Evolutionary conservation across 2,797 vertebrate genomes (phyloP).

Genomic region (Lophotriccus pileatus): DNA sequence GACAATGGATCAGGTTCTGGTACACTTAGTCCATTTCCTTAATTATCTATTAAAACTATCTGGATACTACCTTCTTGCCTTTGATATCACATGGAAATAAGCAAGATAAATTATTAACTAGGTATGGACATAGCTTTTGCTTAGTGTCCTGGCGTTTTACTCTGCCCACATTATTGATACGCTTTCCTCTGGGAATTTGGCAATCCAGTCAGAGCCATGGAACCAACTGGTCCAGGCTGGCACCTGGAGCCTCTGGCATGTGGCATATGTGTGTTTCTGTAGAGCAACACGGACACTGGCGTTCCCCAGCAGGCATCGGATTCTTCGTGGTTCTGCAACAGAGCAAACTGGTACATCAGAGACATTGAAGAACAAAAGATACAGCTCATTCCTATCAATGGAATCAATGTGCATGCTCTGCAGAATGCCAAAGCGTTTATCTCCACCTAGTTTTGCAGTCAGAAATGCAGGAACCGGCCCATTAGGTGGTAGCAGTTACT

Average conservation of each 20-base stretch:
- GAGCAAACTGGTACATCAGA: neutral
- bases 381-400: neutral
- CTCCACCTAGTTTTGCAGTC: neutral
- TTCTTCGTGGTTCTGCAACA: neutral
- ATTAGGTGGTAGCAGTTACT: neutral
- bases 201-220: neutral
- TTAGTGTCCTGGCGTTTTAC: neutral
- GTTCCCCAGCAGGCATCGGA: neutral
- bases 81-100: neutral
- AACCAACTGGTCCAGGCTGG: neutral
- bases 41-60: neutral
- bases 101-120: neutral
- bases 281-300: neutral
- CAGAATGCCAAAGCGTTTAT: neutral
- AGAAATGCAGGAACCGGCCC: neutral
- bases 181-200: neutral
- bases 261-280: rapidly evolving
- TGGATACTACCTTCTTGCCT: neutral
- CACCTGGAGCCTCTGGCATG: neutral
- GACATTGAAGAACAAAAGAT: neutral
- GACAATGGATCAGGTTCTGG: neutral
- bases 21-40: neutral
- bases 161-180: neutral
- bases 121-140: neutral
- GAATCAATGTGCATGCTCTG: rapidly evolving